A percentile compares a stretch with the other conserved stretches of the same genome.
phyloP scores from a whole-genome alignment of 2,797 vertebrate genomes.

The Lutra lutra region DNA sequence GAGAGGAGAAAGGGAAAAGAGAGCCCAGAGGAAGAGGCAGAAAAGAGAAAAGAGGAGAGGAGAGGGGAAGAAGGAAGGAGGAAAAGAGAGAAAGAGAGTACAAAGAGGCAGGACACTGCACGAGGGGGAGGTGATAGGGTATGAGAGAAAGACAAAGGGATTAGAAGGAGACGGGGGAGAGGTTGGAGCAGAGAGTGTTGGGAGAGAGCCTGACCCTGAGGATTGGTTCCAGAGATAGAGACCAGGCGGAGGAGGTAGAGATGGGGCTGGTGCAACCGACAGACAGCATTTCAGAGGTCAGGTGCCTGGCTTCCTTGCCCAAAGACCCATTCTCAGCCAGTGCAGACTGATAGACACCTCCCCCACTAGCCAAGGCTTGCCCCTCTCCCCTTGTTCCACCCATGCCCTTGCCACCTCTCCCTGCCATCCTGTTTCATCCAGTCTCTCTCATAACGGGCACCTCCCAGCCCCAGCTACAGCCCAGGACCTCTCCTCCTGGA shows the following conservation, averaged over 20 bases:
- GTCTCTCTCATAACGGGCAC: conserved; percentile 44
- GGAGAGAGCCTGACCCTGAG: conserved; percentile 58
- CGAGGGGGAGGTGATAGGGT: neutral
- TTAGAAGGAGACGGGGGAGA: neutral
- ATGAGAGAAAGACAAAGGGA: conserved; percentile 62
- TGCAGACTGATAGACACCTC: neutral
- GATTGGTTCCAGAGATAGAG: conserved; percentile 46
- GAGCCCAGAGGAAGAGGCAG: neutral
- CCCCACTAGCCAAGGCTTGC: neutral
- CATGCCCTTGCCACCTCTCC: neutral
- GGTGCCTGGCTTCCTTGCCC: neutral
- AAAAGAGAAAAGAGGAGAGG: neutral
- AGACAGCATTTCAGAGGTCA: neutral
- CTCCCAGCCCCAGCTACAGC: conserved; percentile 48
- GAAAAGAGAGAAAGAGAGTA: neutral
- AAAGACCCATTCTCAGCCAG: neutral
- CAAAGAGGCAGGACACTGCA: neutral
- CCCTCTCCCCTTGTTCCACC: neutral
- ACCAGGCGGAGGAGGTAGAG: neutral
- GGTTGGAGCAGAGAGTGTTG: neutral
- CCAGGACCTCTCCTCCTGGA: conserved; percentile 22
- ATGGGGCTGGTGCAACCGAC: neutral
- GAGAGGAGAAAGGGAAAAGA: neutral
- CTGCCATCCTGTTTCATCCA: conserved; percentile 13
- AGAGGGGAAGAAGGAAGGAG: neutral